Conservation (phyloP, 2,888 invertebrate species). For the Odiellus spinosus region DNA sequence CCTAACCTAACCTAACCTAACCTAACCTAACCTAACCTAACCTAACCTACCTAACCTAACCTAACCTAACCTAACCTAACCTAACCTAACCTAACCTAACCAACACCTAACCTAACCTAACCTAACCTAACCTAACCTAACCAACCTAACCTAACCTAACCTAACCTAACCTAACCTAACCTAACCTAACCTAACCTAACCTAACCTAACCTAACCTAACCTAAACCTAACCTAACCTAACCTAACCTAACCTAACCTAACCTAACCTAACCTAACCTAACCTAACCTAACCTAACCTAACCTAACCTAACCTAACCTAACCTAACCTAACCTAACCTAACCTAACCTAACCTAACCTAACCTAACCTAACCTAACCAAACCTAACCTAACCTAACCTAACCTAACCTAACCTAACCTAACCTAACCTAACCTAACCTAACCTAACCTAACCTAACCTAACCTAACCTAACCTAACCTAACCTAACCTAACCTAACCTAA, state of each 20-base stretch:
- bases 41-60: slow-evolving; percentile 18
- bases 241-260: slow-evolving; percentile 15
- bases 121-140: slow-evolving; percentile 20
- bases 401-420: slow-evolving; percentile 13
- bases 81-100: slow-evolving; percentile 9
- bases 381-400: slow-evolving; percentile 14
- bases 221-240: slow-evolving; percentile 17
- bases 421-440: slow-evolving; percentile 11
- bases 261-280: slow-evolving; percentile 14
- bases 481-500: slow-evolving; percentile 1
- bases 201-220: slow-evolving; percentile 20
- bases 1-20: slow-evolving; percentile 23
- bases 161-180: slow-evolving; percentile 21
- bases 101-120: slow-evolving; percentile 16
- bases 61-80: slow-evolving; percentile 20
- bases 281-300: slow-evolving; percentile 18
- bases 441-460: slow-evolving; percentile 12
- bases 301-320: slow-evolving; percentile 16
- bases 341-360: slow-evolving; percentile 16
- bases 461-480: slow-evolving; percentile 7
- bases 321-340: slow-evolving; percentile 13
- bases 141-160: slow-evolving; percentile 26
- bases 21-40: slow-evolving; percentile 27
- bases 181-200: slow-evolving; percentile 19
- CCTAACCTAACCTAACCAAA: slow-evolving; percentile 14